Conservation (phyloP, 2,797 vertebrate genomes). For the Enteromius paludinosus region DNA sequence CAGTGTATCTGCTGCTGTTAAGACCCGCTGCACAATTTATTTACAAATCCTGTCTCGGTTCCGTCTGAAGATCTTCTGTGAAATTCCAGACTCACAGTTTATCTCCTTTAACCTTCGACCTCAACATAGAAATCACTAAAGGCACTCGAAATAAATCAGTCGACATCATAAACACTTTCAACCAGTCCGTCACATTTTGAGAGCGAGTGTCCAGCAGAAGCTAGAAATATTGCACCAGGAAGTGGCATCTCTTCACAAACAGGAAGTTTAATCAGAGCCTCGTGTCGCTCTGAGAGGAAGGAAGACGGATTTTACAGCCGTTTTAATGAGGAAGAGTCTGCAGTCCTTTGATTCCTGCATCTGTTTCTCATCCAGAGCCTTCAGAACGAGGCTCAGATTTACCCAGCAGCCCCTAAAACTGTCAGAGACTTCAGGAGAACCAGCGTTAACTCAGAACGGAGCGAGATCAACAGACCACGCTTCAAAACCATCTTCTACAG, state of each 20-base stretch:
- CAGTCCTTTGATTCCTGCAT: neutral
- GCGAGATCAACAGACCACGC: neutral
- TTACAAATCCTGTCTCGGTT: slow-evolving; percentile 53
- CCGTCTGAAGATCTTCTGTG: slow-evolving; percentile 65
- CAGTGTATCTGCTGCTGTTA: slow-evolving; percentile 55
- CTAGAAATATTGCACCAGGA: neutral
- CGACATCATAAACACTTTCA: slow-evolving; percentile 45
- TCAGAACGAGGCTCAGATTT: neutral
- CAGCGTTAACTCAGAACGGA: neutral
- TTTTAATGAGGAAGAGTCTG: slow-evolving; percentile 1
- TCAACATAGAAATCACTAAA: slow-evolving; percentile 68
- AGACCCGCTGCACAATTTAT: slow-evolving; percentile 76
- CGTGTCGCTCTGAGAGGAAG: neutral
- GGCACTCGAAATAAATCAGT: slow-evolving; percentile 67
- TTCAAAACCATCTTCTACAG: neutral
- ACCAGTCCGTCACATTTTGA: neutral
- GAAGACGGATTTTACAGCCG: neutral
- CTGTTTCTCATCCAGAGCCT: neutral
- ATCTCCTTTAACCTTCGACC: slow-evolving; percentile 12
- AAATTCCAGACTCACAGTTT: slow-evolving; percentile 79
- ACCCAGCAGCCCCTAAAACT: neutral
- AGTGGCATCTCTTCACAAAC: slow-evolving; percentile 11
- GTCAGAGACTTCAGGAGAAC: neutral
- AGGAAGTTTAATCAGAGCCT: slow-evolving; percentile 25
- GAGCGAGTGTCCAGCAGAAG: neutral